Evolutionary conservation across 2,797 vertebrate genomes (phyloP).

Genomic region (Micromesistius poutassou): DNA sequence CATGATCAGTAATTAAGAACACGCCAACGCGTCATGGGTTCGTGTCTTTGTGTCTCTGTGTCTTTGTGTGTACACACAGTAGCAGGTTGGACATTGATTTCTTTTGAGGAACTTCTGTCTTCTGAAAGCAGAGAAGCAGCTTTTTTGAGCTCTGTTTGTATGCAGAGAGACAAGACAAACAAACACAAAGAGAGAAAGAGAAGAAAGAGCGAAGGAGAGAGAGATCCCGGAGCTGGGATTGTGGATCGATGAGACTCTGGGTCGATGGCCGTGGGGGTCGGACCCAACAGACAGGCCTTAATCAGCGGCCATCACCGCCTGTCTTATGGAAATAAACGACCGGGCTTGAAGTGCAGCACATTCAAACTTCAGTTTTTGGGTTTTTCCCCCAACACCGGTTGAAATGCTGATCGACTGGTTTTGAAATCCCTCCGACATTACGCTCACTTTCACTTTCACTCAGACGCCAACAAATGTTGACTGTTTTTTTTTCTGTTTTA

Average conservation of each 20-base stretch:
- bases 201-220: not conserved
- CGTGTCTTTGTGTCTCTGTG: not conserved
- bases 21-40: not conserved
- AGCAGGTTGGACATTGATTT: not conserved
- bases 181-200: not conserved
- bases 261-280: not conserved
- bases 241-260: not conserved
- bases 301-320: not conserved
- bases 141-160: no score
- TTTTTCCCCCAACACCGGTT: no score
- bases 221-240: not conserved
- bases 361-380: no score
- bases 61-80: not conserved
- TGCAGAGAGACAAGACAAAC: not conserved
- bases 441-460: no score
- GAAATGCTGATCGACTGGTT: not conserved
- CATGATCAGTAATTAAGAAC: not conserved
- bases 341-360: no score
- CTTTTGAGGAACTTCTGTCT: not conserved
- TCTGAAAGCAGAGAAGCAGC: not conserved
- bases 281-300: not conserved
- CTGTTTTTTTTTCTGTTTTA: no score
- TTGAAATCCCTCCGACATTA: no score
- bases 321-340: no score
- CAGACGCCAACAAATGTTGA: no score